Evolutionary conservation across 1,140 invertebrate species (phyloP).

Genomic region (Atta colombica): DNA sequence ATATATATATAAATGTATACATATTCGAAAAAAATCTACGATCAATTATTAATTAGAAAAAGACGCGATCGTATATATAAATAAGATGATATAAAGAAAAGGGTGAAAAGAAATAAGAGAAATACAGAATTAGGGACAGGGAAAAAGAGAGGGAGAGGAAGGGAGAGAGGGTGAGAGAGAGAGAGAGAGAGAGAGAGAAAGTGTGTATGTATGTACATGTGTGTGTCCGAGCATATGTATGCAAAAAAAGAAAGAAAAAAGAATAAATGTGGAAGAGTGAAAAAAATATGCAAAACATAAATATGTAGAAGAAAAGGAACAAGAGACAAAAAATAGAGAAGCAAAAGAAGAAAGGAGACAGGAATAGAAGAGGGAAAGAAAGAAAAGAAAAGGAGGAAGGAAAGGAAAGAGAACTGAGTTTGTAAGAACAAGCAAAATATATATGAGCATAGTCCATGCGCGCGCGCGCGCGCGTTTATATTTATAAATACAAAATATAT

Average conservation of each 20-base stretch:
- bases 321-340: conserved; percentile 19
- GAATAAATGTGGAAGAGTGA: not conserved
- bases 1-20: conserved; percentile 67
- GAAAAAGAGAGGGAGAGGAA: conserved; percentile 34
- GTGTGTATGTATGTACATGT: not conserved
- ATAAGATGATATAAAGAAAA: too few species aligned
- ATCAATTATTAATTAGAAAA: too few species aligned
- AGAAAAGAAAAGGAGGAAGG: not conserved
- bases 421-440: conserved; percentile 75
- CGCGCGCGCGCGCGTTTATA: too few species aligned
- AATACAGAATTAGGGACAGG: not conserved
- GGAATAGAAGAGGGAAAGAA: not conserved
- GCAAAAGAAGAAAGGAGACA: not conserved
- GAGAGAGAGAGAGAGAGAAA: not conserved
- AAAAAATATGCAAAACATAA: conserved; percentile 16
- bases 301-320: conserved; percentile 5
- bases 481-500: too few species aligned
- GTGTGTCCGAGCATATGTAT: not conserved
- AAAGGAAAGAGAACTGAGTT: not conserved
- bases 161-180: conserved; percentile 31
- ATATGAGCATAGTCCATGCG: too few species aligned
- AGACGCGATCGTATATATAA: too few species aligned
- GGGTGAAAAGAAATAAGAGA: too few species aligned
- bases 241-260: not conserved
- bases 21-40: too few species aligned